Percentiles rank a stretch among this genome's conserved stretches.
Evolutionary conservation across 1,140 invertebrate species (phyloP).

Genomic region (Lepidotrigona ventralis): DNA sequence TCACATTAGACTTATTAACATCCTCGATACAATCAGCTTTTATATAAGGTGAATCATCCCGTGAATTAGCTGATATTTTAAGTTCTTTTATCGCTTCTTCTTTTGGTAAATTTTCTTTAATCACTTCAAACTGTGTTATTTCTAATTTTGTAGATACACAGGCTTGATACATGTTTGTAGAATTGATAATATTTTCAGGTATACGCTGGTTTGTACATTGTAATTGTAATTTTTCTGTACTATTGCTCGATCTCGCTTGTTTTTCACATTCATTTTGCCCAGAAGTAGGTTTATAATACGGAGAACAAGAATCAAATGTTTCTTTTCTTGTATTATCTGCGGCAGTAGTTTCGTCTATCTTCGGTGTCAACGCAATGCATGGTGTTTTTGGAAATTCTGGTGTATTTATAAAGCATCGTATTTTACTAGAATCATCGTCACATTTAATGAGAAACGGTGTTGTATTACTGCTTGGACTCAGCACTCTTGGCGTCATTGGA

Average conservation of each 20-base stretch:
- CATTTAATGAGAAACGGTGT: slow-evolving; percentile 54
- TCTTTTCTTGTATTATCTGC: slow-evolving; percentile 51
- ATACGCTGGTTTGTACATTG: slow-evolving; percentile 13
- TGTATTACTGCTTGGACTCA: slow-evolving; percentile 70
- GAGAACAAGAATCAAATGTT: slow-evolving; percentile 53
- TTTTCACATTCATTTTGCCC: slow-evolving; percentile 47
- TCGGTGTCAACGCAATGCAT: slow-evolving; percentile 71
- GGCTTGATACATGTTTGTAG: slow-evolving; percentile 9
- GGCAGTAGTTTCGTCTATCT: slow-evolving; percentile 59
- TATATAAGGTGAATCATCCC: slow-evolving; percentile 48
- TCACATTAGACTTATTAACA: background rate
- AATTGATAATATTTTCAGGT: background rate
- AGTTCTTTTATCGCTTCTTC: slow-evolving; percentile 73
- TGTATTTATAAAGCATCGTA: slow-evolving; percentile 71
- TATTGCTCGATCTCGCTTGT: background rate
- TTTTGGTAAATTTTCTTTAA: slow-evolving; percentile 75
- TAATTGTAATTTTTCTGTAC: slow-evolving; percentile 14
- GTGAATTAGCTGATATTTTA: slow-evolving; percentile 67
- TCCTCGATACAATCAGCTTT: background rate
- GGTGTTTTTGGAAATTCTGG: slow-evolving; percentile 77
- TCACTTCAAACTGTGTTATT: slow-evolving; percentile 77
- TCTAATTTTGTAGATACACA: slow-evolving; percentile 58
- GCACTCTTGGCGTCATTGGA: slow-evolving; percentile 74
- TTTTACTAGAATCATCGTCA: slow-evolving; percentile 64
- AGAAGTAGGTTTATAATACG: slow-evolving; percentile 72